Evolutionary conservation across 1,140 invertebrate genomes (phyloP), one percentile per base, ranked within the genome.

Genomic region (Vanessa tameamea): DNA sequence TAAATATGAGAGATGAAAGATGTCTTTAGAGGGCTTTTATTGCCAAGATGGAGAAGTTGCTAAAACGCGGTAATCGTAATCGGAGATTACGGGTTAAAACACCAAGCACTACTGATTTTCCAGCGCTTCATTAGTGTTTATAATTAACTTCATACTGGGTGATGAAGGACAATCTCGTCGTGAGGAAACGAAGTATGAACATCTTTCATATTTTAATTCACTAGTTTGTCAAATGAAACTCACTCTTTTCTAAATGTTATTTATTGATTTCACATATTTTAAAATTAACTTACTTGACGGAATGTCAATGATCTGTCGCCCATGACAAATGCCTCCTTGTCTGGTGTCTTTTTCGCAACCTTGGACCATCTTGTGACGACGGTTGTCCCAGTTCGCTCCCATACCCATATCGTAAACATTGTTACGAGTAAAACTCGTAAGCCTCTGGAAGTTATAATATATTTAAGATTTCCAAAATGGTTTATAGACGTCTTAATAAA

Each of bases 291-390:
- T 88, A 96, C 96, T 90, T 96, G 88, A 73, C 93, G 84, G 84
- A 95, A 98, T 1, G 95, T 97, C 94, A 97, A 95, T 12, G 93
- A 87, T 73, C 95, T 91, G 64, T 97, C 95, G 77, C 96, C 95
- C 87, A 95, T 96, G 37, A 97, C 92, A 59, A 97, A 96, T 7
- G 95, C 95, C 7, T 95, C 86, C 85, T 96, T 96, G 9, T 95
- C 87, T 0, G 96, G 96, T 64, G 94, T 88, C 82, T 93, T 93
- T 20, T 91, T 90, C 0, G 94, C 94, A 3, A 93, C 86, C 61
- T 92, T 89, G n/a, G 92, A 87, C 82, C 97, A 97, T 11, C 95
- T 79, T 57, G 91, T 92, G 0, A 95, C 93, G 11, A 96, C 94
- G 0, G 95, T 95, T 16, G 91, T 91, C 31, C 94, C 89, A 14